phyloP scores from a whole-genome alignment of 2,113 vertebrate genomes.

The Clarias magur region DNA sequence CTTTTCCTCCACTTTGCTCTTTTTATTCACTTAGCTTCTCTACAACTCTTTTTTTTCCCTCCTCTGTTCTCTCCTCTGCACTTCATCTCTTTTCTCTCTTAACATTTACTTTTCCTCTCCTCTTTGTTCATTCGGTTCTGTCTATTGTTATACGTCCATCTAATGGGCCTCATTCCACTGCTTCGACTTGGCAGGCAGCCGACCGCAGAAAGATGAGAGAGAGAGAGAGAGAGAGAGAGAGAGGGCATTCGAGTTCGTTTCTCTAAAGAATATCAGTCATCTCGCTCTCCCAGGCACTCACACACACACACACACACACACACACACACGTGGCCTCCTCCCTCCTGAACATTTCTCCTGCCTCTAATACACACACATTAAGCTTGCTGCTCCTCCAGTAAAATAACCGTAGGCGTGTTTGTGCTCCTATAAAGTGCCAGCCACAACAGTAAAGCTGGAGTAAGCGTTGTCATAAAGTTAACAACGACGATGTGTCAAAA shows the following conservation, averaged over 20 bases:
- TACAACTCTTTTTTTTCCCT: neutral
- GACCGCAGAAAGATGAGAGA: conserved; percentile 2
- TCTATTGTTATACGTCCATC: conserved; percentile 53
- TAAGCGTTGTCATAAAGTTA: conserved; percentile 39
- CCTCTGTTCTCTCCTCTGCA: neutral
- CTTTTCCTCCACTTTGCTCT: neutral
- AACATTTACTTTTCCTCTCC: neutral
- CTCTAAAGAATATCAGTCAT: conserved; percentile 54
- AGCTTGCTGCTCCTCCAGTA: conserved; percentile 33
- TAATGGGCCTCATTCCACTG: conserved; percentile 53
- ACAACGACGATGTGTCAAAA: neutral
- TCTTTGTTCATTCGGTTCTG: conserved; percentile 35
- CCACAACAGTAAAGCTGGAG: conserved; percentile 13
- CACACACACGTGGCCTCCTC: conserved; percentile 34
- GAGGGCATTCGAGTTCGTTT: conserved; percentile 77
- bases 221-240: conserved; percentile 5
- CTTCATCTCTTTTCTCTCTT: conserved; percentile 6
- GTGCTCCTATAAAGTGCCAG: conserved; percentile 26
- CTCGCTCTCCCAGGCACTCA: conserved; percentile 57
- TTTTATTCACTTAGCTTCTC: neutral
- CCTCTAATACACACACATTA: conserved; percentile 19
- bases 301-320: conserved; percentile 39
- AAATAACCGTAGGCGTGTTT: conserved; percentile 41
- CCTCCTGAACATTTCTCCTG: conserved; percentile 21
- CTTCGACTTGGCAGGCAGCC: conserved; percentile 42